Conservation (phyloP, 1,140 invertebrate species). For the Ostrea denselamellosa region DNA sequence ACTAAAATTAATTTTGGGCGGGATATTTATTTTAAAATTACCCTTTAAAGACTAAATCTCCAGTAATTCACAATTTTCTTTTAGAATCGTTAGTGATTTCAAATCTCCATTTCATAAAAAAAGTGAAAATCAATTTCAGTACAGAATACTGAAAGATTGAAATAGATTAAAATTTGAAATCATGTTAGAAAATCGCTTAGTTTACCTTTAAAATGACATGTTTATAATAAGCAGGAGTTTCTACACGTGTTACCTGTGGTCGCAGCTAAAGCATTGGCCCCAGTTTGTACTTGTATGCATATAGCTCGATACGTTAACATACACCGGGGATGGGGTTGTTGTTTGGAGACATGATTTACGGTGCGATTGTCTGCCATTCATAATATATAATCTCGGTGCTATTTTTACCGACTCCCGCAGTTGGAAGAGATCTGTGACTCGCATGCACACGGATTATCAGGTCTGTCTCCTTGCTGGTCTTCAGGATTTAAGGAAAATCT, state of each 20-base stretch:
- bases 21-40: no score
- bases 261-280: not conserved
- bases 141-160: no score
- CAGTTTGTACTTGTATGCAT: not conserved
- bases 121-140: no score
- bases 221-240: not conserved
- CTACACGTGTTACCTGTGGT: not conserved
- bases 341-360: slow-evolving; percentile 3
- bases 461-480: not conserved
- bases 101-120: no score
- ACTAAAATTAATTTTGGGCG: no score
- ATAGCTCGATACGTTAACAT: not conserved
- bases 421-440: not conserved
- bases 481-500: not conserved
- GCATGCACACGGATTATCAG: not conserved
- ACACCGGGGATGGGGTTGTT: not conserved
- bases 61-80: no score
- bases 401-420: not conserved
- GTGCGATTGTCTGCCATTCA: not conserved
- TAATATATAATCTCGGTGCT: slow-evolving; percentile 20
- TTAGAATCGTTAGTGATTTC: no score
- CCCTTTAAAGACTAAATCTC: no score
- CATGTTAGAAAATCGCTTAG: not conserved
- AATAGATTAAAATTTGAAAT: no score
- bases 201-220: not conserved